Base-by-base conservation (phyloP, 2,113 vertebrate species). In the Raja brachyura region DNA sequence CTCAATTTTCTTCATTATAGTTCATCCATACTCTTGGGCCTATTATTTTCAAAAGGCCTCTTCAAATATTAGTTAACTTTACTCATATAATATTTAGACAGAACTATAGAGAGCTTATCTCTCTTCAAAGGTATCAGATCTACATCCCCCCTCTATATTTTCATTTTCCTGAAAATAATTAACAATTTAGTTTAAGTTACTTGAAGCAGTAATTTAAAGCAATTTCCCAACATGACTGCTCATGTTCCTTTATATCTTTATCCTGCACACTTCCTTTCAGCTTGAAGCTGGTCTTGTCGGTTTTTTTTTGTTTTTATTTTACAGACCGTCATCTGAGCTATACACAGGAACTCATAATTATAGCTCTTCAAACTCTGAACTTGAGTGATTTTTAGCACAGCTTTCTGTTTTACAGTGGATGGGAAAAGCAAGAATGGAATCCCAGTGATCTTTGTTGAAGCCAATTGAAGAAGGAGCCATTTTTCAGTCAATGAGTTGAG, bases 21-120 rank as follows among this genome's bases (percentile, higher is more conserved):
- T 73, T 92, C 90, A 73, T 16, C 90, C 90, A 73, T 90, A 10
- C 88, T 11, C 31, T 90, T 90, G 28, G 22, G 33, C 61, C 66
- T 92, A 74, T 92, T 68, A 74, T 92, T 74, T 92, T 74, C 90
- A 92, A 92, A 92, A 92, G 68, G 54, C 31, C 54, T 73, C 10
- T 22, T 92, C 90, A 73, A 92, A 74, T 73, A 22, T 39, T 92
- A 22, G 90, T 74, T 92, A 92, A 73, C 68, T 92, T 10, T 48
- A 48, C 31, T 7, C 13, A 33, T 39, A 92, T 54, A 54, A 92
- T 54, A 92, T 48, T 73, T 73, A 54, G 48, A 33, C 66, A 92
- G 33, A 13, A 28, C 16, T 39, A 39, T 14, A 74, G 68, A 28
- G 68, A 54, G 33, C 63, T 90, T 70, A 90, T 90, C 66, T 73